Evolutionary conservation across 1,140 invertebrate genomes (phyloP), one percentile per base, ranked within the genome.

Genomic region (Drosophila pandora): DNA sequence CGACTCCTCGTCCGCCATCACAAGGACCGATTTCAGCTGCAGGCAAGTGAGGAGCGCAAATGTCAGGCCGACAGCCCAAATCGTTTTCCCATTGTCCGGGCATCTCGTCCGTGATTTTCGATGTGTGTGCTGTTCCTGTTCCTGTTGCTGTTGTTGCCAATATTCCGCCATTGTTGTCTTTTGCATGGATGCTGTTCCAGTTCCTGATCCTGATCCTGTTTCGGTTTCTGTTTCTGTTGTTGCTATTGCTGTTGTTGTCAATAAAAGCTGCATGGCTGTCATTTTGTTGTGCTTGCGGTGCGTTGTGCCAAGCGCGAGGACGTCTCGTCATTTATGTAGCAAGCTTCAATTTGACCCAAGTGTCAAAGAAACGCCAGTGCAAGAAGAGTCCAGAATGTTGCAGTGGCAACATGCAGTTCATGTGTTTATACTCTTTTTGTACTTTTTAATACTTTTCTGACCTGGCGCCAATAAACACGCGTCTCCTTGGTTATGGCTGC

Each of bases 281-380:
- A 81, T 87, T 78, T 73, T 65, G 70, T 76, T 72, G 80, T 72
- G 56, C 50, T 69, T 74, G 71, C 69, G 70, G 50, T 76, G 73
- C 73, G 61, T 76, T 68, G 71, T 75, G 71, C 55, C 71, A 67
- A 85, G 61, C 71, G 67, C 65, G 71, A 64, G 63, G 53, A 76
- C 79, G 75, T 70, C 76, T 88, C 83, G 83, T 88, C 83, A 88
- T 88, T 88, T 88, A 88, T 88, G 76, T 70, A 54, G 64, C 60
- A 65, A 75, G 70, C 78, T 75, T 78, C 65, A 62, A 67, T 87
- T 87, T 87, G 58, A 61, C 65, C 76, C 54, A 56, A 58, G 32
- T 70, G 71, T 79, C 80, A 78, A 83, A 76, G 75, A 72, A 74
- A 62, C 64, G 52, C 60, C 69, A 67, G 53, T 56, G 47, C 70